Evolutionary conservation across 1,140 invertebrate species (phyloP).

Genomic region (Cepaea nemoralis): DNA sequence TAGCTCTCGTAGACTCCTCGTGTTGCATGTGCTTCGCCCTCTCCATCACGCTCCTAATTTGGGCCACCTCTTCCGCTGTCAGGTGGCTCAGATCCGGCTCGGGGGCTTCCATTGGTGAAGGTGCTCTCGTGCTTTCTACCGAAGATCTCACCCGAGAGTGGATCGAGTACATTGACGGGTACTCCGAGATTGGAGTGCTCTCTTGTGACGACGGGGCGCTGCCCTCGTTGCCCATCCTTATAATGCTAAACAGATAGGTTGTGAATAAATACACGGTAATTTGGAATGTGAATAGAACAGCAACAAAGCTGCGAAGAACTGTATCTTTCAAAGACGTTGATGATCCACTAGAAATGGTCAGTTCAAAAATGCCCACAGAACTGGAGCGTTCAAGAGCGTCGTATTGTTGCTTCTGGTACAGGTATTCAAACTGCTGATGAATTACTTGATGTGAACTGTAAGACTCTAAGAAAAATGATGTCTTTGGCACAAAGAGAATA

Average conservation of each 20-base stretch:
- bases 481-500: background rate
- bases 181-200: slow-evolving; percentile 57
- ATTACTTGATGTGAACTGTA: background rate
- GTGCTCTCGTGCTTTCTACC: slow-evolving; percentile 58
- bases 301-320: slow-evolving; percentile 1
- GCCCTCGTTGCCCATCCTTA: slow-evolving; percentile 60
- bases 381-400: background rate
- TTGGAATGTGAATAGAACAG: slow-evolving; percentile 29
- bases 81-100: slow-evolving; percentile 78
- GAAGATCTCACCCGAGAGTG: slow-evolving; percentile 56
- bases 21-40: slow-evolving; percentile 75
- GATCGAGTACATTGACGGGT: slow-evolving; percentile 56
- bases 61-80: slow-evolving; percentile 76
- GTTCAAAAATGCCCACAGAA: background rate
- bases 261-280: slow-evolving; percentile 21
- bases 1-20: slow-evolving; percentile 64
- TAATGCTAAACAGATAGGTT: background rate
- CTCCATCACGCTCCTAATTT: slow-evolving; percentile 78
- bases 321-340: background rate
- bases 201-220: slow-evolving; percentile 56
- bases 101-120: slow-evolving; percentile 75
- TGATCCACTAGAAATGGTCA: background rate
- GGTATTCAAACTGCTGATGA: background rate
- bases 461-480: background rate
- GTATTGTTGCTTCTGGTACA: background rate